Percentiles rank a stretch among this genome's conserved stretches.
Evolutionary conservation across 2,113 vertebrate genomes (phyloP).

Genomic region (Hipposideros armiger): DNA sequence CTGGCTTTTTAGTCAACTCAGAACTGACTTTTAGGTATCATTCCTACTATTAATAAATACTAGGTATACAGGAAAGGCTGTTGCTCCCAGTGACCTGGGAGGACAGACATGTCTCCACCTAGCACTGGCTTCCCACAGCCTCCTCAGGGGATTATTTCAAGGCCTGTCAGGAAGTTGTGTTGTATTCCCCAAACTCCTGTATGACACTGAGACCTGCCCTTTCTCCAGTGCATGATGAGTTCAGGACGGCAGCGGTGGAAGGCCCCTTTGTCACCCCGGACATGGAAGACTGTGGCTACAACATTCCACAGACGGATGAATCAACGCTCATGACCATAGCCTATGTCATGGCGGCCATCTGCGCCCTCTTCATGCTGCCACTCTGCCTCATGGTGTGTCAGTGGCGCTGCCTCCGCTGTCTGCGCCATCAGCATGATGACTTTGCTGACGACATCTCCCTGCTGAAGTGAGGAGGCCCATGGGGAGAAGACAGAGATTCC

Average conservation of each 20-base stretch:
- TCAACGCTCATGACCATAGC: conserved; percentile 99
- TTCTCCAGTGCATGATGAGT: conserved; percentile 94
- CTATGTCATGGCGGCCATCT: conserved; percentile 99
- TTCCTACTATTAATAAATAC: not conserved
- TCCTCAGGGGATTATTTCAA: not conserved
- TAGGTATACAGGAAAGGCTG: not conserved
- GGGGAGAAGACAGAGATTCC: conserved; percentile 28
- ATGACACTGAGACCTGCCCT: not conserved
- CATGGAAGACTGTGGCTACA: conserved; percentile 99
- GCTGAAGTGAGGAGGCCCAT: conserved; percentile 90
- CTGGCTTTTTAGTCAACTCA: not conserved
- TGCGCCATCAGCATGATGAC: conserved; percentile 92
- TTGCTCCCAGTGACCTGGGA: not conserved
- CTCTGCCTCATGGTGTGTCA: conserved; percentile 99
- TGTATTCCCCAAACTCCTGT: not conserved
- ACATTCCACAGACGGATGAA: conserved; percentile 98
- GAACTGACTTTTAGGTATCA: not conserved
- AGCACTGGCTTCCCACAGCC: not conserved
- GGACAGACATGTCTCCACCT: not conserved
- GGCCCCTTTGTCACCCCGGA: conserved; percentile 93
- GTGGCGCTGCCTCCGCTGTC: conserved; percentile 97
- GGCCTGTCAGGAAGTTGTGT: not conserved
- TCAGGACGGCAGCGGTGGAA: conserved; percentile 94
- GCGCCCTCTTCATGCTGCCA: conserved; percentile 98
- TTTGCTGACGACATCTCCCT: conserved; percentile 98